Evolutionary conservation across 2,113 vertebrate genomes (phyloP).

Genomic region (Rhinichthys klamathensis): DNA sequence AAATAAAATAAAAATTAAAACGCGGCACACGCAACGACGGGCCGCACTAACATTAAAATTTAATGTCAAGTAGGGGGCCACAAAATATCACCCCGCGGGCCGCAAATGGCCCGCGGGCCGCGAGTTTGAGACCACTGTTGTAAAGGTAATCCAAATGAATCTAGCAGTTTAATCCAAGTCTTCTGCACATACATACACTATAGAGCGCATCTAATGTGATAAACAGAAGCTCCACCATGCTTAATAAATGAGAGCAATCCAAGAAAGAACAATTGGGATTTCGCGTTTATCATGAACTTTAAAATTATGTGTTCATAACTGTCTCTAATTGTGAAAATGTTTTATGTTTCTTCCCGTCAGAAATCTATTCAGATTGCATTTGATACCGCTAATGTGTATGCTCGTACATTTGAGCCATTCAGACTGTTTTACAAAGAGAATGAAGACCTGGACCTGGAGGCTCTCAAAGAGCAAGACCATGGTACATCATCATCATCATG

Average conservation of each 20-base stretch:
- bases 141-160: too few relatives aligned
- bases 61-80: too few relatives aligned
- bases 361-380: constrained; percentile 78
- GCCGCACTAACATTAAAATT: too few relatives aligned
- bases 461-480: constrained; percentile 75
- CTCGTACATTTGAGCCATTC: constrained; percentile 79
- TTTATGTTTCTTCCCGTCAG: constrained; percentile 61
- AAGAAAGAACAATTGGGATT: neutral
- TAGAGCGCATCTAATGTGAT: neutral
- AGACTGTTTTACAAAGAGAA: constrained; percentile 81
- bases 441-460: constrained; percentile 79
- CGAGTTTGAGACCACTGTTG: too few relatives aligned
- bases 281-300: neutral
- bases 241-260: neutral
- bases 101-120: too few relatives aligned
- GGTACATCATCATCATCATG: constrained; percentile 66
- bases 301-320: neutral
- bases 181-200: neutral
- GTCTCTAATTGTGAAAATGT: neutral
- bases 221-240: neutral
- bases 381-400: constrained; percentile 75
- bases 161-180: neutral
- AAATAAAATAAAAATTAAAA: too few relatives aligned
- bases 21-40: too few relatives aligned
- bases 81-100: too few relatives aligned